These are phyloP conservation scores for Potorous gilbertii DNA, from an alignment of 2,797 vertebrate genomes.

Conservation along the genomic window DNA sequence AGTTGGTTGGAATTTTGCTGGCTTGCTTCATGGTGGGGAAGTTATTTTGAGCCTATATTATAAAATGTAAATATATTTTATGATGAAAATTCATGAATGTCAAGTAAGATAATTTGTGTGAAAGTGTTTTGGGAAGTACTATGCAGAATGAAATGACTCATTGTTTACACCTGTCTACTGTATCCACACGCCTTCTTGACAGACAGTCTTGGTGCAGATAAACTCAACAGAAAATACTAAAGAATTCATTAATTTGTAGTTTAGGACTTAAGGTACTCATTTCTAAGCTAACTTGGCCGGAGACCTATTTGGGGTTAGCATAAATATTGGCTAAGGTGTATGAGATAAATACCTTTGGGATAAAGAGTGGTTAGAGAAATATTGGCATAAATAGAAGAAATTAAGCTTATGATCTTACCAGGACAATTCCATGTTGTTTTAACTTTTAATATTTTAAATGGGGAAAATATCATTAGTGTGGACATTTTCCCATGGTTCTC, in stretches of 20 bases:
- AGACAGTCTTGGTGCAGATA: neutral
- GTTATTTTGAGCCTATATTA: neutral
- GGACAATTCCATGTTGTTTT: neutral
- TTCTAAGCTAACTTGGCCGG: neutral
- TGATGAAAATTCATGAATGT: neutral
- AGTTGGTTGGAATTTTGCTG: neutral
- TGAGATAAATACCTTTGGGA: neutral
- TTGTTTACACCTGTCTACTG: neutral
- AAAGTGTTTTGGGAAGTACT: neutral
- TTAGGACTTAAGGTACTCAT: neutral
- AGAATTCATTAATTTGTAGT: neutral
- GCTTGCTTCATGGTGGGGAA: neutral
- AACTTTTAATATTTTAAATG: neutral
- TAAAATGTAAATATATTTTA: neutral
- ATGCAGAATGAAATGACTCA: neutral
- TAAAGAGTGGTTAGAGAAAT: neutral
- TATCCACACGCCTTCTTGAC: neutral
- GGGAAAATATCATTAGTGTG: neutral
- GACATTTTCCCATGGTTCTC: neutral
- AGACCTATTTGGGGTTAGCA: neutral
- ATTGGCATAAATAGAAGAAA: neutral
- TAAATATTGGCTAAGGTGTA: neutral
- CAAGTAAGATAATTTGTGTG: neutral
- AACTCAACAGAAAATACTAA: neutral
- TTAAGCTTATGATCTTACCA: neutral